Base-by-base conservation (phyloP, 2,113 vertebrate species). In the Myanophis thanlyinensis region DNA sequence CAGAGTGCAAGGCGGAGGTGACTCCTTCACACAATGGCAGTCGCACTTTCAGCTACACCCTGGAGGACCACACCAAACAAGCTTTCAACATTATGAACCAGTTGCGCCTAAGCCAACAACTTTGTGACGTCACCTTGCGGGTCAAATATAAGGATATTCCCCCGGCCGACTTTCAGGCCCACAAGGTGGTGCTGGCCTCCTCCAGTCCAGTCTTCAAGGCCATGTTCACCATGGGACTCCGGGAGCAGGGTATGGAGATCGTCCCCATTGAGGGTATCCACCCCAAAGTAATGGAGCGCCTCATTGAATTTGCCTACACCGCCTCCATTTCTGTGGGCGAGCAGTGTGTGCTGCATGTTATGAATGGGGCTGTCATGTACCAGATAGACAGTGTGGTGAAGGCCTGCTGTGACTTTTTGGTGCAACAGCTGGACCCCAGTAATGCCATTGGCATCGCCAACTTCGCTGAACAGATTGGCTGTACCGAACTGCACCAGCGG, bases 291-390 rank as follows among this genome's bases (percentile, higher is more conserved):
- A 99, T 99, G 99, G 98, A 98, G 52, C 94, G 98, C 0, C 96
- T 99, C 93, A 98, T 99, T 0, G 99, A 99, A 96, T 99, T 99
- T 22, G 98, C 99, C 89, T 99, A 99, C 97, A 99, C 99, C 0
- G 98, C 99, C 13, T 98, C 98, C 95, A 98, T 99, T 96, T 98
- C 99, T 0, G 98, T 99, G 90, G 99, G 99, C 0, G 99, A 99
- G 97, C 98, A 98, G 95, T 99, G 99, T 1, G 99, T 99, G 89
- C 98, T 99, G 89, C 98, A 98, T 0, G 98, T 99, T 92, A 99
- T 99, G 98, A 99, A 98, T 5, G 99, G 99, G 0, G 99, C 99
- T 0, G 98, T 99, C 95, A 99, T 99, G 99, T 99, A 99, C 97
- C 99, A 99, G 97, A 99, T 99, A 3, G 99, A 99, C 97, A 98